A percentile compares a stretch with the other conserved stretches of the same genome.
Conservation (phyloP, 2,797 vertebrate species). For the Characodon lateralis region DNA sequence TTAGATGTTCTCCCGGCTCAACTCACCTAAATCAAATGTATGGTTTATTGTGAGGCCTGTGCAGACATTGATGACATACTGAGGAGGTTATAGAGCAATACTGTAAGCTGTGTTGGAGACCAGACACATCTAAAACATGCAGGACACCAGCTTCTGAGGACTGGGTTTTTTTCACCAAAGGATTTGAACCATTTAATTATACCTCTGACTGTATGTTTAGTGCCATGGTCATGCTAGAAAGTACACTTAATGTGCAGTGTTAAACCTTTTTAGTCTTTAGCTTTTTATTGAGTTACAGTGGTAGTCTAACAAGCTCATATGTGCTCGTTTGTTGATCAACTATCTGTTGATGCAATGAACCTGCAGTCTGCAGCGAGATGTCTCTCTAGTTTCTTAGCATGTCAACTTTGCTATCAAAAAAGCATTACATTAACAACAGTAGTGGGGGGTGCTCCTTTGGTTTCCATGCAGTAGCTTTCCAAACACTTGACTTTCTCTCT, state of each 20-base stretch:
- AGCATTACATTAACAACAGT: not conserved
- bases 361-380: not conserved
- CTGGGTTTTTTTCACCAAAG: too few relatives aligned
- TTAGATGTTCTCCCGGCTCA: not conserved
- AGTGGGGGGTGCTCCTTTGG: not conserved
- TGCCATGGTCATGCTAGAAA: not conserved
- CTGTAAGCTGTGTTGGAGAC: not conserved
- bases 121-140: not conserved
- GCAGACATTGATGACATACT: not conserved
- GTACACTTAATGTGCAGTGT: too few relatives aligned
- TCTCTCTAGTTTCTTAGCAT: not conserved
- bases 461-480: too few relatives aligned
- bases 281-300: not conserved
- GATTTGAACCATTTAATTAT: not conserved
- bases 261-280: not conserved
- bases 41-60: not conserved
- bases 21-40: not conserved
- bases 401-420: not conserved
- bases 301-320: not conserved
- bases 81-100: not conserved
- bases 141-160: not conserved
- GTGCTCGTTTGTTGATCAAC: too few relatives aligned
- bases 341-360: not conserved
- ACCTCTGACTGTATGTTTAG: not conserved
- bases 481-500: too few relatives aligned